These are phyloP conservation scores for Calameuta filiformis DNA, from an alignment of 2,888 invertebrate species.

Conservation along the genomic window DNA sequence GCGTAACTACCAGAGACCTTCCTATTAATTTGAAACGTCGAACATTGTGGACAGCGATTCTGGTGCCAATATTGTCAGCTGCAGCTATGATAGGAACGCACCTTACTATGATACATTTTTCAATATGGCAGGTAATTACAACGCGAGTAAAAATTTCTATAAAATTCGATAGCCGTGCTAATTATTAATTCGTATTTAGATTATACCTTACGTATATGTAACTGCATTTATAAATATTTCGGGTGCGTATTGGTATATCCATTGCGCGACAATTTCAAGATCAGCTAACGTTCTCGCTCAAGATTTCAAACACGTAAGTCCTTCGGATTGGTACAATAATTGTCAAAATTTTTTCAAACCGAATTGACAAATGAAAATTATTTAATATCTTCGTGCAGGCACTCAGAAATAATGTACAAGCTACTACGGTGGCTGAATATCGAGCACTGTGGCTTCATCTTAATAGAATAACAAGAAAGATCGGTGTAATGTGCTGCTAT, in stretches of 20 bases:
- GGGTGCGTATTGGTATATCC: conserved; percentile 79
- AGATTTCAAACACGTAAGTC: conserved; percentile 73
- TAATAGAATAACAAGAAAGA: conserved; percentile 75
- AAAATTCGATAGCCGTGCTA: background rate
- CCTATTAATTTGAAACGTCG: conserved; percentile 72
- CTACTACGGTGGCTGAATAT: conserved; percentile 77
- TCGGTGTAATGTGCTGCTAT: conserved; percentile 77
- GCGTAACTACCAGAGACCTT: conserved; percentile 71
- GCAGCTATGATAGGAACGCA: conserved; percentile 77
- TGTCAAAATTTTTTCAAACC: background rate
- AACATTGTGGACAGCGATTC: conserved; percentile 70
- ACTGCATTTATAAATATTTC: conserved; percentile 77
- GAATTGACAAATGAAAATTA: background rate
- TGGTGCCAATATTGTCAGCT: conserved; percentile 73
- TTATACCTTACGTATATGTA: conserved; percentile 76
- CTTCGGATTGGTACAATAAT: background rate
- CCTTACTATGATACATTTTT: conserved; percentile 77
- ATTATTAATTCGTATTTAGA: conserved; percentile 52
- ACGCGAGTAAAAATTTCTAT: background rate
- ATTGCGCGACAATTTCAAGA: conserved; percentile 74
- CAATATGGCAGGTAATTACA: conserved; percentile 69
- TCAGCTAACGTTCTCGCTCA: conserved; percentile 76
- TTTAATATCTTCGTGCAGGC: conserved; percentile 64
- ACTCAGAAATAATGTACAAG: conserved; percentile 76
- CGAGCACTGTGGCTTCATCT: conserved; percentile 78